Conservation (phyloP, 2,113 vertebrate genomes). For the Tinamus guttatus region DNA sequence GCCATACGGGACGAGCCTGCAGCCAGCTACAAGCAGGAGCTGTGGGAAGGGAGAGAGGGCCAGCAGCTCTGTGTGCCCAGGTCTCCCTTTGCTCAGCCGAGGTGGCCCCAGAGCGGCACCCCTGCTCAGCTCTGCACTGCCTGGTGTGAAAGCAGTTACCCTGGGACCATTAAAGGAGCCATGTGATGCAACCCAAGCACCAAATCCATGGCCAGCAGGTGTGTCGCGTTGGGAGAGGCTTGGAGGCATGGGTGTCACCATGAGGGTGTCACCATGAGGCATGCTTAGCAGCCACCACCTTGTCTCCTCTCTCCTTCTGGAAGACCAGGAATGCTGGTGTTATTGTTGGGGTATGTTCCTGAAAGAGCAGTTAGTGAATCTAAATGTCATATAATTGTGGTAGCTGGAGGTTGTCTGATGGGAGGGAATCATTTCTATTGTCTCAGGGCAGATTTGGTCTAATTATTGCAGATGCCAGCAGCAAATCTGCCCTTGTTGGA, state of each 20-base stretch:
- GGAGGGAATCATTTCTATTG: slow-evolving; percentile 27
- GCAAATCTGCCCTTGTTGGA: slow-evolving; percentile 62
- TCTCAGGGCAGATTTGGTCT: slow-evolving; percentile 44
- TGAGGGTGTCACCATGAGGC: accelerated
- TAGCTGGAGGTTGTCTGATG: slow-evolving; percentile 35
- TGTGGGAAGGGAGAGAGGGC: background rate
- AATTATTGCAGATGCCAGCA: slow-evolving; percentile 70
- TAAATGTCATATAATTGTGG: background rate
- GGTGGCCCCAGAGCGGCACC: accelerated
- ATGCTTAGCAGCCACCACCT: background rate
- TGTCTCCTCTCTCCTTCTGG: background rate
- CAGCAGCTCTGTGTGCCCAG: accelerated
- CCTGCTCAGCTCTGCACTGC: background rate
- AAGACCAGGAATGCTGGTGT: background rate
- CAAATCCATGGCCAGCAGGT: background rate
- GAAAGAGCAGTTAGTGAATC: slow-evolving; percentile 10
- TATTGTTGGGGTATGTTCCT: background rate
- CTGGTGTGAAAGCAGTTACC: background rate
- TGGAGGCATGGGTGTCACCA: background rate
- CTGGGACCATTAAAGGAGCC: background rate
- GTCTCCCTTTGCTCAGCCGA: background rate
- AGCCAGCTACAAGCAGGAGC: background rate
- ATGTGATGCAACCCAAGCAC: background rate
- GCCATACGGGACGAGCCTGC: too few species aligned
- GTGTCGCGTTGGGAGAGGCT: background rate